Percentiles rank a stretch among this genome's conserved stretches.
These are phyloP conservation scores for Anodontia alba DNA, from an alignment of 2,888 invertebrate genomes.

Conservation along the genomic window DNA sequence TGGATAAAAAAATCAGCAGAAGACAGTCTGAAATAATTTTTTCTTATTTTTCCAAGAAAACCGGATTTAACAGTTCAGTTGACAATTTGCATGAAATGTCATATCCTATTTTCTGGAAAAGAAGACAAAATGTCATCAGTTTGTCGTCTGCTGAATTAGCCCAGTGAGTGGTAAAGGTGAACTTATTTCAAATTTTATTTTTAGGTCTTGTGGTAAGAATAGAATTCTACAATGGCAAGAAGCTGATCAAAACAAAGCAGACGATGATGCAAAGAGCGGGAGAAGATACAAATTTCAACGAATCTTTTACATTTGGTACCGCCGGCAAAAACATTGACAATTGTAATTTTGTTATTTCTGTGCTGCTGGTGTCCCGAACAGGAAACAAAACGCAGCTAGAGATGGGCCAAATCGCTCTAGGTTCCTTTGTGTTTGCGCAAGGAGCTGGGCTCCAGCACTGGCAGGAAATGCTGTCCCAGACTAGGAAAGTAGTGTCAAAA, in stretches of 20 bases:
- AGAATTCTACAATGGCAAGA: conserved; percentile 79
- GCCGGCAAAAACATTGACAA: conserved; percentile 78
- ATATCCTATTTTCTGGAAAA: too few species aligned
- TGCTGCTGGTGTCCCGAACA: conserved; percentile 66
- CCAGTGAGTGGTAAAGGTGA: too few species aligned
- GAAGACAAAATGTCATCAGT: too few species aligned
- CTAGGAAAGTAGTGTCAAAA: conserved; percentile 67
- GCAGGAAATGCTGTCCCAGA: conserved; percentile 82
- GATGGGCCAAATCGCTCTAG: conserved; percentile 78
- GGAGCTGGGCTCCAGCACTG: conserved; percentile 82
- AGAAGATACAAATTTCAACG: conserved; percentile 79
- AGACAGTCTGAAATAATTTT: too few species aligned
- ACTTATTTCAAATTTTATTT: too few species aligned
- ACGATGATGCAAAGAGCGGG: conserved; percentile 72
- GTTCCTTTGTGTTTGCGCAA: conserved; percentile 83
- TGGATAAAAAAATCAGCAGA: too few species aligned
- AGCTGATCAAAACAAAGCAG: conserved; percentile 78
- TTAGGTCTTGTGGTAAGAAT: conserved; percentile 78
- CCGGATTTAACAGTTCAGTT: too few species aligned
- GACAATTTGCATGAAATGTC: too few species aligned
- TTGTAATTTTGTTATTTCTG: conserved; percentile 74
- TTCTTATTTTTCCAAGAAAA: too few species aligned
- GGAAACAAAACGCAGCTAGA: conserved; percentile 66
- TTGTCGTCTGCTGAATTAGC: too few species aligned
- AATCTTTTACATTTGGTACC: conserved; percentile 80